Conservation (phyloP, 2,797 vertebrate species). For the Myotis vivesi region DNA sequence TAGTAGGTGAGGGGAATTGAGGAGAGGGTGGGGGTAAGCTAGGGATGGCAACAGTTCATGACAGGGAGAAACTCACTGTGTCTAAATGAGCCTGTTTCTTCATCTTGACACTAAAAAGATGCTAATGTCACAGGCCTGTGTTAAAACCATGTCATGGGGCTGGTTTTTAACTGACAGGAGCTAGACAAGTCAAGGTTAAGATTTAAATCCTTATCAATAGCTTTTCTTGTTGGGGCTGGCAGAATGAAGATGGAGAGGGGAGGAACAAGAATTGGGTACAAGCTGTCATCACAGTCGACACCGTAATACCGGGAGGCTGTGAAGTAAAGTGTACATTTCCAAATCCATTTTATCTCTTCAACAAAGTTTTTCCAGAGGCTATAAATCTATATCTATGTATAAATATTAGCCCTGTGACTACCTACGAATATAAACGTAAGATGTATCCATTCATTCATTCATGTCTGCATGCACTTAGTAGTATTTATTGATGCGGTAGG, state of each 20-base stretch:
- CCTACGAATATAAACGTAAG: not conserved
- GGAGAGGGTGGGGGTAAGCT: not conserved
- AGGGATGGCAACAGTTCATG: conserved; percentile 8
- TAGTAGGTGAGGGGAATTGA: not conserved
- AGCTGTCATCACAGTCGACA: not conserved
- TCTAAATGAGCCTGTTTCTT: conserved; percentile 63
- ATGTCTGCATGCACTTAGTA: not conserved
- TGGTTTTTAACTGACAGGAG: conserved; percentile 65
- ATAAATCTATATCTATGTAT: conserved; percentile 9
- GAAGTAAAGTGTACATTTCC: not conserved
- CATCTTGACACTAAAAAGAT: conserved; percentile 70
- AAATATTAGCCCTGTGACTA: not conserved
- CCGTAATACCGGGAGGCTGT: not conserved
- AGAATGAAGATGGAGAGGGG: not conserved
- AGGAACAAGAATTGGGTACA: not conserved
- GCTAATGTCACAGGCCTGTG: conserved; percentile 61
- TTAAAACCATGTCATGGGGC: conserved; percentile 50
- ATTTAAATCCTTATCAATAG: conserved; percentile 57
- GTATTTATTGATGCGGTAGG: not conserved
- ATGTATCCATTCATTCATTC: not conserved
- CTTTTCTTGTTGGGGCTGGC: conserved; percentile 36
- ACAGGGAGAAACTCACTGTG: conserved; percentile 44
- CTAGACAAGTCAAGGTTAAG: conserved; percentile 64
- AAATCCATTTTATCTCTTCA: conserved; percentile 28
- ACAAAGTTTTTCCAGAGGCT: not conserved